These are phyloP conservation scores for Pterois miles DNA, from an alignment of 2,797 vertebrate species.

Conservation along the genomic window DNA sequence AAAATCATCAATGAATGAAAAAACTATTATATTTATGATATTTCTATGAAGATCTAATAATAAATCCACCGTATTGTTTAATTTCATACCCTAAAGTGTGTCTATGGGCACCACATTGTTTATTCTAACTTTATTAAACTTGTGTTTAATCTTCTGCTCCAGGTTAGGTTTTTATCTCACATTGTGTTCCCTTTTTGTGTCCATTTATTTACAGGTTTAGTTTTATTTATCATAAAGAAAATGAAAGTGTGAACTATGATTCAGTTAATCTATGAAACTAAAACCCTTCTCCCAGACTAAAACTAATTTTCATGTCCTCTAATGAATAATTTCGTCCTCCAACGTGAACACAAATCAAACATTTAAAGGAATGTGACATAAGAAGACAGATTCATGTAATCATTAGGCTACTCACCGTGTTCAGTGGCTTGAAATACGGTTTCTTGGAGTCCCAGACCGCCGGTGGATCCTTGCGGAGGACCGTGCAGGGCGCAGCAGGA, in stretches of 20 bases:
- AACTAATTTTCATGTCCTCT: background rate
- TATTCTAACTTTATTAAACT: background rate
- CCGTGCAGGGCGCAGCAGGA: background rate
- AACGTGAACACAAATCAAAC: fast-evolving
- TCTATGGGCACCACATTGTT: background rate
- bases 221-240: background rate
- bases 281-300: background rate
- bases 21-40: background rate
- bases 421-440: constrained; percentile 1
- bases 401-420: constrained; percentile 40
- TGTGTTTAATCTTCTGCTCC: background rate
- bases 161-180: background rate
- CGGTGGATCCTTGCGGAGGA: constrained; percentile 23
- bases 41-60: background rate
- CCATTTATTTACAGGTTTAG: fast-evolving
- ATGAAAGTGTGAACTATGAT: background rate
- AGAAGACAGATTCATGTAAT: background rate
- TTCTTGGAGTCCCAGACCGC: constrained; percentile 4
- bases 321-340: background rate
- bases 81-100: background rate
- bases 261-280: background rate
- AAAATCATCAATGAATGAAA: background rate
- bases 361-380: fast-evolving
- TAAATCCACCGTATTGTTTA: background rate
- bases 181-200: background rate